Conservation (phyloP, 2,888 invertebrate species). For the Caenorhabditis afra region DNA sequence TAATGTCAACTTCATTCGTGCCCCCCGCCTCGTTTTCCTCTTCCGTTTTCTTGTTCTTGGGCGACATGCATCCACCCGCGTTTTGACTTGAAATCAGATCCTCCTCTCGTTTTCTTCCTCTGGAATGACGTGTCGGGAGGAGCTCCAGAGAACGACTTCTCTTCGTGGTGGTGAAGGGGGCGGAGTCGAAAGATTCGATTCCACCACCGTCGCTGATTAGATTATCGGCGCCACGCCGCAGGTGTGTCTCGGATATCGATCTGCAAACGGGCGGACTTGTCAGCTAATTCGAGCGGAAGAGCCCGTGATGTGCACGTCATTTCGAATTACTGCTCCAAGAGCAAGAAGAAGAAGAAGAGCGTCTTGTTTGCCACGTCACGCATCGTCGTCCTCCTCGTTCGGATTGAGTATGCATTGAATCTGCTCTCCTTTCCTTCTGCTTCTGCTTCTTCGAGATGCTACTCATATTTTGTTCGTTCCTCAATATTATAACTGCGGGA, state of each 20-base stretch:
- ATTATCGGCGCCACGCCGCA: constrained; percentile 2
- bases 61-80: constrained; percentile 17
- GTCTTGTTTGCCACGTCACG: background rate
- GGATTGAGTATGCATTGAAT: constrained; percentile 30
- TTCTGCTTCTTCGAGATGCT: background rate
- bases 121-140: constrained; percentile 18
- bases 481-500: too few species aligned
- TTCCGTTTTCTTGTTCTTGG: background rate
- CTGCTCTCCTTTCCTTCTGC: background rate
- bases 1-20: constrained; percentile 63
- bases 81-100: constrained; percentile 53
- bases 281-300: constrained; percentile 57
- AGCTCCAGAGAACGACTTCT: constrained; percentile 35
- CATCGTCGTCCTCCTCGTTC: background rate
- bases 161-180: constrained; percentile 1
- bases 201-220: background rate
- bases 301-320: constrained; percentile 37
- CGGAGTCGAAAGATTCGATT: background rate
- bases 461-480: background rate
- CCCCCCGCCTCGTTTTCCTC: constrained; percentile 10
- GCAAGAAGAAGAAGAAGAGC: too few species aligned
- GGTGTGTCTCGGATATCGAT: constrained; percentile 43
- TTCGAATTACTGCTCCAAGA: constrained; percentile 39
- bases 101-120: constrained; percentile 12
- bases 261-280: constrained; percentile 7